phyloP scores from a whole-genome alignment of 2,888 invertebrate genomes.

The Dyspetes luteomarginatus region DNA sequence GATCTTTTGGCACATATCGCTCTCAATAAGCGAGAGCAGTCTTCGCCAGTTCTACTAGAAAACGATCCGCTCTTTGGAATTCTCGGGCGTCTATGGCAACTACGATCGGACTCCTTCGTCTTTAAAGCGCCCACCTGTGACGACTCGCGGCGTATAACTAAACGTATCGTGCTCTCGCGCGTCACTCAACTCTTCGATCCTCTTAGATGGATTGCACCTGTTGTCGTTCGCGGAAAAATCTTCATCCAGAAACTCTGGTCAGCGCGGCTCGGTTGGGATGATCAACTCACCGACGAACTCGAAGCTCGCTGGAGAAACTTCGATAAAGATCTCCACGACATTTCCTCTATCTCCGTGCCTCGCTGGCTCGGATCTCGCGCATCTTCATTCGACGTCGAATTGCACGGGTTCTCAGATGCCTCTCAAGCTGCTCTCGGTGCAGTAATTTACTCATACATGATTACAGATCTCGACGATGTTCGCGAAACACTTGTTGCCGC shows the following conservation, averaged over 20 bases:
- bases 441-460: conserved; percentile 35
- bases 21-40: background rate
- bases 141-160: conserved; percentile 6
- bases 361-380: conserved; percentile 38
- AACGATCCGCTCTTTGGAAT: conserved; percentile 23
- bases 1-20: conserved; percentile 8
- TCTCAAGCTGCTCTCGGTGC: conserved; percentile 55
- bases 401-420: conserved; percentile 61
- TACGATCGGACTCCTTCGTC: conserved; percentile 42
- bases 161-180: conserved; percentile 39
- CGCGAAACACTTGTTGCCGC: conserved; percentile 49
- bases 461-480: conserved; percentile 15
- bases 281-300: conserved; percentile 30
- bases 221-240: conserved; percentile 56
- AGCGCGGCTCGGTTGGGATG: conserved; percentile 42
- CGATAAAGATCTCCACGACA: background rate
- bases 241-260: conserved; percentile 58
- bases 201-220: conserved; percentile 57
- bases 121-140: conserved; percentile 4
- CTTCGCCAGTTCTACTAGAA: background rate
- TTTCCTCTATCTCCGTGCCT: conserved; percentile 32
- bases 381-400: background rate
- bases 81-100: conserved; percentile 57
- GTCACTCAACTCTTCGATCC: conserved; percentile 57
- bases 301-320: conserved; percentile 8